Evolutionary conservation across 1,140 invertebrate genomes (phyloP), one percentile per base, ranked within the genome.

Genomic region (Bombus turneri): DNA sequence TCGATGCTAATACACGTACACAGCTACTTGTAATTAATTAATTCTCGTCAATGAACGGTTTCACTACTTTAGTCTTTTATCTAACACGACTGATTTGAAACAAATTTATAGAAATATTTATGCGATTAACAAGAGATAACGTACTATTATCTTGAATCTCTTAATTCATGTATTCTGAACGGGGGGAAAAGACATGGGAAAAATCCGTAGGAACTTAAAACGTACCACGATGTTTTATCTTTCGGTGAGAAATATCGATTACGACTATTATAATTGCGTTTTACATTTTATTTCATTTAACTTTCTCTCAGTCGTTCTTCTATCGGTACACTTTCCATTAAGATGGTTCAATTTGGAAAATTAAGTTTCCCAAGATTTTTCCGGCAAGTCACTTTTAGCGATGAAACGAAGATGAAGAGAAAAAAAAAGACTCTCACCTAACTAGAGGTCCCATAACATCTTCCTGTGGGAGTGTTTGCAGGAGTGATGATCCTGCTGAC

Each of bases 401-500:
- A 34, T 57, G 22, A 68, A 43, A 77, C 8, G 22, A 15, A 47
- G n/a, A 74, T 34, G 15, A 81, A 39, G 34, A 68, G 47, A 59
- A 41, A 66, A 62, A 81, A 64, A 68, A 79, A 83, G 74, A 82
- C 57, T 88, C 88, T 95, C 92, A 96, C 96, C 96, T 96, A 93
- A 96, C 96, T 93, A 96, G 94, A 90, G 96, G 95, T 87, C 95
- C 95, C 91, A 95, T 94, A 87, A 90, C 93, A 83, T 92, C 91
- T 88, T 96, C 95, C 83, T 95, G 93, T 57, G 96, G 93, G 78
- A 95, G 94, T 91, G 93, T 94, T 89, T 96, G 96, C 66, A 96
- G 92, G 68, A 96, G 90, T 76, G 95, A 96, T 76, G 96, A 95
- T 86, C 96, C 96, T 76, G 96, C 95, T 72, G 96, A 96, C 88